Conservation (phyloP, 2,797 vertebrate genomes). For the Argyrosomus regius region DNA sequence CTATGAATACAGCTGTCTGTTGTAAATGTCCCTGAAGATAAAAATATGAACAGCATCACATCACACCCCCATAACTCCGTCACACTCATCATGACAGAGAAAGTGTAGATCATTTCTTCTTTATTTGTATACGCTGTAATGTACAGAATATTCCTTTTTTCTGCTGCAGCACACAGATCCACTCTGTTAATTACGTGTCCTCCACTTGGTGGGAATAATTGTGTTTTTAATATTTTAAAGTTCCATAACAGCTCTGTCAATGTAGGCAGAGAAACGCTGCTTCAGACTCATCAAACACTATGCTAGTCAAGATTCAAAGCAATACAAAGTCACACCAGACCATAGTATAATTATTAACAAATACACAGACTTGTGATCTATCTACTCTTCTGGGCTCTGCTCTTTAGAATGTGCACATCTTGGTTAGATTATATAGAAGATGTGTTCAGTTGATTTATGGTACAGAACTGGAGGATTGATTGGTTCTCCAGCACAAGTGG, state of each 20-base stretch:
- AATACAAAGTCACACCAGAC: neutral
- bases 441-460: conserved; percentile 1
- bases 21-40: conserved; percentile 15
- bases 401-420: conserved; percentile 7
- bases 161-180: neutral
- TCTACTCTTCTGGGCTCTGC: neutral
- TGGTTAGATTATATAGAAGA: conserved; percentile 9
- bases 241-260: neutral
- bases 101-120: neutral
- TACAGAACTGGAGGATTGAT: conserved; percentile 12
- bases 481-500: conserved; percentile 13
- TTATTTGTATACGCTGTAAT: neutral
- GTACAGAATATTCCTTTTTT: neutral
- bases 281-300: no score
- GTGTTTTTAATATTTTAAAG: neutral
- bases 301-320: neutral
- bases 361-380: neutral
- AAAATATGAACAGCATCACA: conserved; percentile 13
- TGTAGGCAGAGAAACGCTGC: no score
- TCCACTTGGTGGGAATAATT: neutral
- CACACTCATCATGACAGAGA: neutral
- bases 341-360: neutral
- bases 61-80: neutral
- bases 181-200: neutral
- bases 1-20: conserved; percentile 16